A percentile compares a stretch with the other conserved stretches of the same genome.
These are phyloP conservation scores for Tipula confusa DNA, from an alignment of 2,888 invertebrate genomes.

Conservation along the genomic window DNA sequence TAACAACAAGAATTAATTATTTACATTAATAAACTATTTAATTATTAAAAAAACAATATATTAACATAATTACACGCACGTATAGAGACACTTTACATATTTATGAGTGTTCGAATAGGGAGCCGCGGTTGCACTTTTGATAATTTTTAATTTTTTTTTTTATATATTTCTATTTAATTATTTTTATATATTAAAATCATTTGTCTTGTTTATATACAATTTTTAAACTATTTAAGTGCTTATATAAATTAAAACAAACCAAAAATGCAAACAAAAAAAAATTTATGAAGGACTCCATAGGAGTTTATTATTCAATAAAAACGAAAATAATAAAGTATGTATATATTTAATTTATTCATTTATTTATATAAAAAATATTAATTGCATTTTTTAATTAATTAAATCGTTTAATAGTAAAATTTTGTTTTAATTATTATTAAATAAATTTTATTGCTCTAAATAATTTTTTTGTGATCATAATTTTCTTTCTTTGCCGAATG, in stretches of 20 bases:
- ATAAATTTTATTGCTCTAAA: background rate
- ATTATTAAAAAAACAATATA: background rate
- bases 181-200: background rate
- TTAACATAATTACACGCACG: constrained; percentile 13
- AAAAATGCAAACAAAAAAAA: background rate
- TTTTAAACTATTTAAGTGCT: background rate
- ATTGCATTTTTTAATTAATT: background rate
- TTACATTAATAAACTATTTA: constrained; percentile 15
- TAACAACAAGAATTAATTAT: background rate
- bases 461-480: background rate
- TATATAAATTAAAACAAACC: background rate
- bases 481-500: too few species aligned
- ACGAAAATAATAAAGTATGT: background rate
- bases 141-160: background rate
- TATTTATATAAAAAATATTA: background rate
- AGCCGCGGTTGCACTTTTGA: constrained; percentile 1
- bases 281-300: background rate
- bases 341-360: background rate
- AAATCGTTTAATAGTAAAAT: background rate
- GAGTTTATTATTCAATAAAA: background rate
- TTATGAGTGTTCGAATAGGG: background rate
- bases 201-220: background rate
- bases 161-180: background rate
- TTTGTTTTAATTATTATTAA: background rate
- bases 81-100: background rate